Evolutionary conservation across 1,140 invertebrate species (phyloP).

Genomic region (Condylostylus longicornis): DNA sequence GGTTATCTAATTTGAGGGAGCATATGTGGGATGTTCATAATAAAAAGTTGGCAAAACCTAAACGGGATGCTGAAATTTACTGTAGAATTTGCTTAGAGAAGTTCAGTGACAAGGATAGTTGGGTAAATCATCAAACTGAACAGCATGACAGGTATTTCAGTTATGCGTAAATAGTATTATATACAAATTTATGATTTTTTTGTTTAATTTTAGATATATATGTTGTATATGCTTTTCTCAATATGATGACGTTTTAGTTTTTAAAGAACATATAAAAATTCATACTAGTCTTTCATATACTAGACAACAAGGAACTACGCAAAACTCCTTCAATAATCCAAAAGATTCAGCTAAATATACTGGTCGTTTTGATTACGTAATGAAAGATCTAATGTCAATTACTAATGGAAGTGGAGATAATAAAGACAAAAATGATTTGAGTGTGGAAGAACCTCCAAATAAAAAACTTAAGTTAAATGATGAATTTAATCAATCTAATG

Average conservation of each 20-base stretch:
- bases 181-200: too few relatives aligned
- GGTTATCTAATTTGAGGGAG: constrained; percentile 26
- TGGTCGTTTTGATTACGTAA: constrained; percentile 29
- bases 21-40: constrained; percentile 29
- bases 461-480: too few relatives aligned
- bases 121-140: constrained; percentile 13
- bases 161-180: too few relatives aligned
- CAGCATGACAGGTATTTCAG: too few relatives aligned
- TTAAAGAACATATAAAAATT: constrained; percentile 4
- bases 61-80: constrained; percentile 16
- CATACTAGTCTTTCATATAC: too few relatives aligned
- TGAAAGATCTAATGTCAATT: constrained; percentile 31
- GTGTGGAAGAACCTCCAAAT: too few relatives aligned
- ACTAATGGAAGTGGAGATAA: constrained; percentile 22
- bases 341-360: constrained; percentile 14
- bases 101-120: constrained; percentile 25
- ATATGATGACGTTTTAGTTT: neutral
- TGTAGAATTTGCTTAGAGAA: constrained; percentile 26
- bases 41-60: neutral
- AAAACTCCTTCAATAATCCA: too few relatives aligned
- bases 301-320: too few relatives aligned
- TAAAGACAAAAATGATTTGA: too few relatives aligned
- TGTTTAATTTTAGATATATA: neutral
- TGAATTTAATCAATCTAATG: too few relatives aligned
- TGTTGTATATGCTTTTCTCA: neutral